Conservation (phyloP, 2,113 vertebrate species). For the Suricata suricatta region DNA sequence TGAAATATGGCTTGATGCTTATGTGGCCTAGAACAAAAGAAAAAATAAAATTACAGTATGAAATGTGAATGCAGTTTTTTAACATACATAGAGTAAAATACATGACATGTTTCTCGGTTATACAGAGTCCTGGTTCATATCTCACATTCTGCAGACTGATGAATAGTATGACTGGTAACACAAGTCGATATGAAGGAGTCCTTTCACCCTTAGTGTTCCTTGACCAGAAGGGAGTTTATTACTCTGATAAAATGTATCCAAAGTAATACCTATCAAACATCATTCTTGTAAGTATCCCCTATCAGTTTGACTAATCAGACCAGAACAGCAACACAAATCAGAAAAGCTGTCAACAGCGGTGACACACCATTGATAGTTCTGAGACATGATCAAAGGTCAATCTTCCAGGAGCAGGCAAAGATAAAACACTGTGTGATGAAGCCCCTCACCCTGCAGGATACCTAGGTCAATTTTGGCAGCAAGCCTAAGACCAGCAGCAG, state of each 20-base stretch:
- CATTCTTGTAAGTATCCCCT: not conserved
- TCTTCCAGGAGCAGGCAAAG: not conserved
- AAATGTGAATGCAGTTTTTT: not conserved
- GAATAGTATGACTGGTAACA: not conserved
- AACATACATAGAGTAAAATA: not conserved
- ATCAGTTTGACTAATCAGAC: not conserved
- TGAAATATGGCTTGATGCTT: not conserved
- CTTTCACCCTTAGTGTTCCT: not conserved
- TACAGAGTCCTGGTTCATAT: not conserved
- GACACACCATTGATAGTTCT: not conserved
- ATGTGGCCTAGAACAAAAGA: not conserved
- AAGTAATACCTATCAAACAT: not conserved
- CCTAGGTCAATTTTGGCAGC: not conserved
- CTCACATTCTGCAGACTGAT: not conserved
- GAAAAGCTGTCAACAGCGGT: not conserved
- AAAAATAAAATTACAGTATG: not conserved
- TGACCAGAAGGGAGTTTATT: not conserved
- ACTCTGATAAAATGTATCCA: not conserved
- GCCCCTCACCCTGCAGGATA: not conserved
- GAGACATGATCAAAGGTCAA: not conserved
- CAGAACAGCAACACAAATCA: not conserved
- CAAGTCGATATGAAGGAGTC: not conserved
- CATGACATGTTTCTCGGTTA: not conserved
- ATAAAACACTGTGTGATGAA: no score
- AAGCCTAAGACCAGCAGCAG: not conserved